Conservation (phyloP, 1,140 invertebrate genomes). For the Drosophila repleta region DNA sequence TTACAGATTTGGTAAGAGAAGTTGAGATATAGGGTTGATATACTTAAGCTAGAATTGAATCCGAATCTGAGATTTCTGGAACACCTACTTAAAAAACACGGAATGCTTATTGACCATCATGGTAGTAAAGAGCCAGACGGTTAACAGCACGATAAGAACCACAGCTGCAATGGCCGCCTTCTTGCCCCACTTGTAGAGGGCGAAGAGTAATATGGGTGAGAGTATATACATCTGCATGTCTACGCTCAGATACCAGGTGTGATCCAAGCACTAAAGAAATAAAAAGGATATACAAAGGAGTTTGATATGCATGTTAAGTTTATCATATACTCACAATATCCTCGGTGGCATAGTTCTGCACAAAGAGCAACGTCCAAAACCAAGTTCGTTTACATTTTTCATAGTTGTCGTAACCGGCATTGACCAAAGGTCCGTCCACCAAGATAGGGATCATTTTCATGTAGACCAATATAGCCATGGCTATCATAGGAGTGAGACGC, state of each 20-base stretch:
- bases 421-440: slow-evolving; percentile 49
- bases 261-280: slow-evolving; percentile 90
- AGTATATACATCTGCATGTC: slow-evolving; percentile 93
- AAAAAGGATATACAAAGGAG: too few species aligned
- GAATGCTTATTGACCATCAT: slow-evolving; percentile 56
- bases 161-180: slow-evolving; percentile 46
- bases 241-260: slow-evolving; percentile 94
- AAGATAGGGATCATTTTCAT: slow-evolving; percentile 47
- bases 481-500: slow-evolving; percentile 68
- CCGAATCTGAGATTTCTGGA: too few species aligned
- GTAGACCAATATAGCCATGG: slow-evolving; percentile 54
- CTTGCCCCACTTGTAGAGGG: slow-evolving; percentile 86
- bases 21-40: too few species aligned
- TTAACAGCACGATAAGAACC: slow-evolving; percentile 40
- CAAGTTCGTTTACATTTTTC: slow-evolving; percentile 39
- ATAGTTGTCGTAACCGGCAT: slow-evolving; percentile 62
- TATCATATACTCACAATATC: slow-evolving; percentile 31
- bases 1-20: too few species aligned
- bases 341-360: slow-evolving; percentile 61
- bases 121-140: slow-evolving; percentile 47
- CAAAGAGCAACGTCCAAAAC: slow-evolving; percentile 57
- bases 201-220: slow-evolving; percentile 89
- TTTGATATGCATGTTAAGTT: background rate
- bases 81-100: too few species aligned
- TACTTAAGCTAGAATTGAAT: too few species aligned